Conservation (phyloP, 2,113 vertebrate species). For the Tapirus terrestris region DNA sequence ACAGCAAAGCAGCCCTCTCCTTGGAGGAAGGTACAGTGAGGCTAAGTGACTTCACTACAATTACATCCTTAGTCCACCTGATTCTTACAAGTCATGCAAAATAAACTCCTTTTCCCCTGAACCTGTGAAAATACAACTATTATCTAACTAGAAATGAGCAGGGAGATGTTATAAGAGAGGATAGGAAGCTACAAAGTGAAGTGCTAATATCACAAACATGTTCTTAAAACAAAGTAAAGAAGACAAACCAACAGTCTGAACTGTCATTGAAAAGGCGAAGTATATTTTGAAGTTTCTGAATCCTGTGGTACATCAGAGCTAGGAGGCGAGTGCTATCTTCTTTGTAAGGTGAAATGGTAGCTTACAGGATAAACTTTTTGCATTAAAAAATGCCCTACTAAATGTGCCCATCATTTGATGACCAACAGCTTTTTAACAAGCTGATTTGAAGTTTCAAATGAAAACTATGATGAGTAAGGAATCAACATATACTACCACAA, state of each 20-base stretch:
- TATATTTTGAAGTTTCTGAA: neutral
- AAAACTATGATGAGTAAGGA: neutral
- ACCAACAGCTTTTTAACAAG: neutral
- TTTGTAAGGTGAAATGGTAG: neutral
- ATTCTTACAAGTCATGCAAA: neutral
- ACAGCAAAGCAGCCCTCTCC: neutral
- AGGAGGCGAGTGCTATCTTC: neutral
- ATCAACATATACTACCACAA: neutral
- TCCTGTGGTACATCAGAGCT: neutral
- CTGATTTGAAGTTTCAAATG: slow-evolving; percentile 17
- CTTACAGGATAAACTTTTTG: neutral
- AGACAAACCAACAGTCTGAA: neutral
- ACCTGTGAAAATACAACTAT: neutral
- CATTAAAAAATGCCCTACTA: neutral
- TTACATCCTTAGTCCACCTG: neutral
- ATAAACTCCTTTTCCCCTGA: neutral
- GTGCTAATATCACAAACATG: neutral
- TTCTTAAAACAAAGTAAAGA: neutral
- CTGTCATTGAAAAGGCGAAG: neutral
- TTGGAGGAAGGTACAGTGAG: neutral
- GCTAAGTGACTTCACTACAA: neutral
- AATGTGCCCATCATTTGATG: neutral
- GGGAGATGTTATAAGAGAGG: neutral
- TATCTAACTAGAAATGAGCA: neutral
- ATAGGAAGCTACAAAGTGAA: neutral